A percentile compares a stretch with the other conserved stretches of the same genome.
These are phyloP conservation scores for Tetropium fuscum DNA, from an alignment of 2,888 invertebrate species.

Conservation along the genomic window DNA sequence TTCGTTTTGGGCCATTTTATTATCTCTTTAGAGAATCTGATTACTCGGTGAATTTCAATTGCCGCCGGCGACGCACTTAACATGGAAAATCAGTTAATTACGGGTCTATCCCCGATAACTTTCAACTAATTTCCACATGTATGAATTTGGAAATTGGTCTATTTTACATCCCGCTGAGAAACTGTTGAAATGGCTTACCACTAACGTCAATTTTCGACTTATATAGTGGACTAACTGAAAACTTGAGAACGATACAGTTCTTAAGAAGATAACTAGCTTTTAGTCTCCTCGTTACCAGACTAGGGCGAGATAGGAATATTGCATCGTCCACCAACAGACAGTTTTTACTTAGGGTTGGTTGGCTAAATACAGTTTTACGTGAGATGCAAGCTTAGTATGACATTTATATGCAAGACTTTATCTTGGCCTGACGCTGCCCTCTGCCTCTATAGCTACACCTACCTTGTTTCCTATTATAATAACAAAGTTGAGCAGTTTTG, in stretches of 20 bases:
- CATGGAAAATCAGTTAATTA: background rate
- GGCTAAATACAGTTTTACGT: conserved; percentile 42
- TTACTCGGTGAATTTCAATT: background rate
- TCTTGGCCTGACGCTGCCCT: conserved; percentile 23
- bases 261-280: background rate
- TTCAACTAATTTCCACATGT: background rate
- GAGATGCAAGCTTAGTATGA: conserved; percentile 41
- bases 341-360: conserved; percentile 23
- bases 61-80: background rate
- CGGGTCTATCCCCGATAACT: background rate
- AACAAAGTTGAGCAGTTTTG: conserved; percentile 39
- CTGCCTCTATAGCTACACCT: conserved; percentile 7
- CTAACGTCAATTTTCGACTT: no score
- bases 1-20: background rate
- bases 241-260: background rate
- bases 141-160: no score
- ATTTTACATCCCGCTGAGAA: no score
- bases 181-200: no score
- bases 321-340: conserved; percentile 12
- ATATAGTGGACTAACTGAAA: background rate
- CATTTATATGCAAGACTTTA: conserved; percentile 45
- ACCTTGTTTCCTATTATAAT: conserved; percentile 36
- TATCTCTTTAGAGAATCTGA: background rate
- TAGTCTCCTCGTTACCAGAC: background rate
- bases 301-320: conserved; percentile 8